Evolutionary conservation across 2,888 invertebrate genomes (phyloP), one percentile per base, ranked within the genome.

Genomic region (Cabera pusaria): DNA sequence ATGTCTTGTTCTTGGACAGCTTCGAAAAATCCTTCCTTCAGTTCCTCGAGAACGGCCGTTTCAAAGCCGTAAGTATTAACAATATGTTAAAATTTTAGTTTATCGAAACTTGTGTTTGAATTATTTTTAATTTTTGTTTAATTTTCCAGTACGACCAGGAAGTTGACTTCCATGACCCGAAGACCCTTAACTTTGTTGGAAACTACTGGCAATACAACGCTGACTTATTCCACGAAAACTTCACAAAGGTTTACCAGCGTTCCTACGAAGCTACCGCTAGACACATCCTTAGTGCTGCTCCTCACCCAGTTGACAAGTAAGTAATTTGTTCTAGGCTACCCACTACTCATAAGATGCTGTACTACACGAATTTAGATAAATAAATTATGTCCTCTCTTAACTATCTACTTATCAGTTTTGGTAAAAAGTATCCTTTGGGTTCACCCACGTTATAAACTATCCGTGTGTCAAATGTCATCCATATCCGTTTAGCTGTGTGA

Each of bases 181-280:
- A 90, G 22, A 90, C 92, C 22, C 70, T 91, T 44, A 88, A 90
- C 73, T 80, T 86, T 39, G 80, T 92, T 7, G 90, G 90, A 1
- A 90, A 90, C 69, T 71, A 89, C 57, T 88, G 92, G 70, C 90
- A 91, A 72, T 88, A 89, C 27, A 92, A 91, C 59, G 79, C 75
- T 37, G 90, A 92, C 59, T 55, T 84, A 33, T 79, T 74, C 49
- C 69, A 75, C 21, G 75, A 77, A 24, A 50, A 67, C 25, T 68
- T 55, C 24, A 64, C 66, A 8, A 67, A 63, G 37, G 64, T 75
- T 43, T 76, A 73, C 59, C 70, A 77, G 49, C 91, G 90, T 56
- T 92, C 92, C n/a, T 90, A 91, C 43, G 91, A 91, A 68, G 86
- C 90, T 40, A 78, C 90, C 12, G 91, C 90, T 45, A 86, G 90